phyloP scores from a whole-genome alignment of 2,113 vertebrate genomes.

The Nannospalax galili region DNA sequence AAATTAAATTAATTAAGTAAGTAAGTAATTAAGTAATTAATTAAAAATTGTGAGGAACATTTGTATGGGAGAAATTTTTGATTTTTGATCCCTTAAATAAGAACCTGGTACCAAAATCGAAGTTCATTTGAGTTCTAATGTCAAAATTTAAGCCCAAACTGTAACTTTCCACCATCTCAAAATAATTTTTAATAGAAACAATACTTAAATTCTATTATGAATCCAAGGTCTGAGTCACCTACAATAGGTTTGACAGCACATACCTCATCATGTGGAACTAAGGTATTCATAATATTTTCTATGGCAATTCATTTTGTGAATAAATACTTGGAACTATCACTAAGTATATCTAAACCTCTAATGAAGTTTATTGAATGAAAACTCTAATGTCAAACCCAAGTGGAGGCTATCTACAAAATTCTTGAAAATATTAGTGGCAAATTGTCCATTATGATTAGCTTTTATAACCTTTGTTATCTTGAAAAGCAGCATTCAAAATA shows the following conservation, averaged over 20 bases:
- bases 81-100: too few species aligned
- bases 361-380: constrained; percentile 1
- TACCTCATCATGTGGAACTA: not conserved
- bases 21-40: too few species aligned
- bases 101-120: not conserved
- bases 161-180: not conserved
- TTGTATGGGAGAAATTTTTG: too few species aligned
- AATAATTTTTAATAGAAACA: not conserved
- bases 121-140: not conserved
- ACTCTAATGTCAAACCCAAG: constrained; percentile 36
- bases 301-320: not conserved
- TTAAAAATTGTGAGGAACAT: too few species aligned
- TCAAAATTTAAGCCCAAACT: constrained; percentile 18
- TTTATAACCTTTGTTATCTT: constrained; percentile 9
- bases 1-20: too few species aligned
- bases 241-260: not conserved
- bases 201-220: not conserved
- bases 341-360: not conserved
- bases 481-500: constrained; percentile 37
- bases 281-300: not conserved
- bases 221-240: not conserved
- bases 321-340: constrained; percentile 30
- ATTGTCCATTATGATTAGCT: not conserved
- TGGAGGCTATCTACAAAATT: not conserved
- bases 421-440: constrained; percentile 11